Conservation (phyloP, 2,113 vertebrate species). For the Paramisgurnus dabryanus region DNA sequence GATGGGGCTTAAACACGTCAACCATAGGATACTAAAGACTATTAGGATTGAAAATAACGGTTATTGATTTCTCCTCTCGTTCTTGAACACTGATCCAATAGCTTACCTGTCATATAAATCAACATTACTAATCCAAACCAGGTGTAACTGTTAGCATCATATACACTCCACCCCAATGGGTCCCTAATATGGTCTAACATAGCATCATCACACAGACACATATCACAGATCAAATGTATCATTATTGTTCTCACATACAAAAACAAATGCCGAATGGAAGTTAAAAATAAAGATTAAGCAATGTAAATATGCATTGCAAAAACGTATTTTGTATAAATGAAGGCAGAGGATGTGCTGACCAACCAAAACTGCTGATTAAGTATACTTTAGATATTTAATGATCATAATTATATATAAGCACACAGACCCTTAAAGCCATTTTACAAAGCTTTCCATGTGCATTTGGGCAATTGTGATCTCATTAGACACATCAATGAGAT, state of each 20-base stretch:
- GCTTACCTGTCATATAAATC: neutral
- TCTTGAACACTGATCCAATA: neutral
- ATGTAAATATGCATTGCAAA: too few species aligned
- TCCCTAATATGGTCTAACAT: neutral
- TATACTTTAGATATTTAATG: neutral
- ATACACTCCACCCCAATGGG: neutral
- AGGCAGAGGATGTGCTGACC: neutral
- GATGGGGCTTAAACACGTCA: conserved; percentile 27
- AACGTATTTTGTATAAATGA: too few species aligned
- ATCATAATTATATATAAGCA: neutral
- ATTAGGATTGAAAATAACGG: neutral
- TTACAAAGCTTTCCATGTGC: neutral
- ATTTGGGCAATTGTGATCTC: conserved; percentile 22
- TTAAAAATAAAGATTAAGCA: too few species aligned
- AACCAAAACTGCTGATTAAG: too few species aligned
- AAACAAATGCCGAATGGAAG: too few species aligned
- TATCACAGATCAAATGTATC: too few species aligned
- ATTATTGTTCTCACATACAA: too few species aligned
- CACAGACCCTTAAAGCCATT: neutral
- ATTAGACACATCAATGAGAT: neutral
- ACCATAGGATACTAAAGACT: conserved; percentile 12
- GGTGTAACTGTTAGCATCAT: neutral
- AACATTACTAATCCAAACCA: conserved; percentile 1
- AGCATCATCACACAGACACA: too few species aligned
- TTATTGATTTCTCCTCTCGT: conserved; percentile 16